These are phyloP conservation scores for Xenopus borealis DNA, from an alignment of 2,113 vertebrate genomes.

Conservation along the genomic window DNA sequence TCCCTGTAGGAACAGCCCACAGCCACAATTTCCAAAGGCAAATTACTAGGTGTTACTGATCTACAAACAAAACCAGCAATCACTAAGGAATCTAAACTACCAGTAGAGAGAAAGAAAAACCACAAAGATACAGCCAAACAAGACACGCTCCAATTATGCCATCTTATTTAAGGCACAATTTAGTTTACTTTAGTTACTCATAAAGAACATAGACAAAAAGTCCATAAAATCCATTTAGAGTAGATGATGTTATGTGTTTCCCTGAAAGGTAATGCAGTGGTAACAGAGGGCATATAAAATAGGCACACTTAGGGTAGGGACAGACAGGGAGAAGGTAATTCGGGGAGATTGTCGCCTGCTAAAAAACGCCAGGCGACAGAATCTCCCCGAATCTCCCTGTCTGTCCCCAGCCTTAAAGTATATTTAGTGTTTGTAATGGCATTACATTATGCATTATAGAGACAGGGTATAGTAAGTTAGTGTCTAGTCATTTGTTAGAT, in stretches of 20 bases:
- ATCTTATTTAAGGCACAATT: constrained; percentile 23
- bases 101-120: constrained; percentile 58
- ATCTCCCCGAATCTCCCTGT: too few species aligned
- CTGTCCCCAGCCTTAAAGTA: too few species aligned
- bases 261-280: background rate
- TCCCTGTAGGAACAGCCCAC: constrained; percentile 22
- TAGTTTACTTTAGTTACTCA: constrained; percentile 55
- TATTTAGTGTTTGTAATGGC: too few species aligned
- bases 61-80: constrained; percentile 62
- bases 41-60: constrained; percentile 61
- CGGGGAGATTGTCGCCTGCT: too few species aligned
- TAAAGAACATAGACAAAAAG: background rate
- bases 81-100: constrained; percentile 61
- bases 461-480: too few species aligned
- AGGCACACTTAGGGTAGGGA: too few species aligned
- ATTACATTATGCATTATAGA: too few species aligned
- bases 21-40: constrained; percentile 52
- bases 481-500: too few species aligned
- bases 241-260: background rate
- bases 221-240: constrained; percentile 1
- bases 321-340: too few species aligned
- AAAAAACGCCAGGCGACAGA: too few species aligned
- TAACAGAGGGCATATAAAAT: background rate
- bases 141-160: constrained; percentile 45
- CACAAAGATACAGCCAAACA: constrained; percentile 54